These are phyloP conservation scores for Rhagonycha fulva DNA, from an alignment of 2,888 invertebrate species.

Conservation along the genomic window DNA sequence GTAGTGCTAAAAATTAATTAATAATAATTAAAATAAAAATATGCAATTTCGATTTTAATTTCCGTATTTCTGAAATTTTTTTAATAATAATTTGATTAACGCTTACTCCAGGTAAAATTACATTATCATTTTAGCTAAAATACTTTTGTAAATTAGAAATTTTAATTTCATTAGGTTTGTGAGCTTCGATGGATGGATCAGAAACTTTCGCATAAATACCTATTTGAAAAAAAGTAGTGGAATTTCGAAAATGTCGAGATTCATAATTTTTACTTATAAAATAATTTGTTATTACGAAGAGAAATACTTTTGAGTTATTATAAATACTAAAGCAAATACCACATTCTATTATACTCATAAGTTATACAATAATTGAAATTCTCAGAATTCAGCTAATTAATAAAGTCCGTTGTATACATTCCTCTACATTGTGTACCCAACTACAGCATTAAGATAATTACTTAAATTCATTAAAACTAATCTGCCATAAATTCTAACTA, in stretches of 20 bases:
- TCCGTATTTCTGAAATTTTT: no score
- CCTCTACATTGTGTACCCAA: slow-evolving; percentile 29
- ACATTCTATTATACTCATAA: slow-evolving; percentile 27
- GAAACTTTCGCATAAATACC: not conserved
- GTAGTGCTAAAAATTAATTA: no score
- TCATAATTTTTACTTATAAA: not conserved
- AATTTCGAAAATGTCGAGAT: not conserved
- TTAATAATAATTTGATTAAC: no score
- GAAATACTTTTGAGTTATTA: not conserved
- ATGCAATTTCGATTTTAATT: no score
- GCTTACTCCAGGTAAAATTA: no score
- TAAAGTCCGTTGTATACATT: slow-evolving; percentile 32
- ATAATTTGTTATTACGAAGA: not conserved
- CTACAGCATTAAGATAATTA: slow-evolving; percentile 37
- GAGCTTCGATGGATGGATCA: no score
- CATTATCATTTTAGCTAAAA: no score
- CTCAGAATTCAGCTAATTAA: slow-evolving; percentile 34
- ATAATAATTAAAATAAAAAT: no score
- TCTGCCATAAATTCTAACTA: slow-evolving; percentile 24
- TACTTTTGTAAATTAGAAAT: no score
- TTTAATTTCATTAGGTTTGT: no score
- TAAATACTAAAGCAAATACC: slow-evolving; percentile 9
- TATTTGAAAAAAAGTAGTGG: not conserved
- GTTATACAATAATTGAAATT: slow-evolving; percentile 24
- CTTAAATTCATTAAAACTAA: slow-evolving; percentile 38